These are phyloP conservation scores for Catalaphyllia jardinei DNA, from an alignment of 64 coral and sea anemone species.

Conservation along the genomic window DNA sequence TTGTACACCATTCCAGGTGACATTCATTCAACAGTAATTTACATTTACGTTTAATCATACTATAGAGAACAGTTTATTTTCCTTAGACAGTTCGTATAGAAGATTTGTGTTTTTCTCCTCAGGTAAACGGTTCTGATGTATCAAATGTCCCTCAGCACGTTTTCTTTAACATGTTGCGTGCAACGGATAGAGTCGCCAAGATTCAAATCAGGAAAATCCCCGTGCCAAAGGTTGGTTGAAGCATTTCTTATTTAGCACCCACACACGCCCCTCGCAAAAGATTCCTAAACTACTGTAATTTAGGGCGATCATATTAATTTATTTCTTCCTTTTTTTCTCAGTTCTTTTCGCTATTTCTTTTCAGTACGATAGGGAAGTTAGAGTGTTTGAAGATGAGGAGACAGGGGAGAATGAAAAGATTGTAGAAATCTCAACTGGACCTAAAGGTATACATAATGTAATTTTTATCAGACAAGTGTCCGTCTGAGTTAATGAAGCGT, in stretches of 20 bases:
- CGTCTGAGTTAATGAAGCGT: too few relatives aligned
- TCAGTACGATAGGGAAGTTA: conserved; percentile 50
- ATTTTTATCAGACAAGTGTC: neutral
- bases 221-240: conserved; percentile 19
- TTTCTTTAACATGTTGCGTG: conserved; percentile 48
- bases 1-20: too few relatives aligned
- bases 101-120: neutral
- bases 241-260: neutral
- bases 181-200: conserved; percentile 36
- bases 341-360: neutral
- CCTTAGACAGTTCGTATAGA: neutral
- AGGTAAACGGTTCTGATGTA: conserved; percentile 45
- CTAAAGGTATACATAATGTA: conserved; percentile 43
- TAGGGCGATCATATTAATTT: neutral
- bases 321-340: neutral
- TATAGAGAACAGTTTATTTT: too few relatives aligned
- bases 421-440: conserved; percentile 79
- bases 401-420: conserved; percentile 56
- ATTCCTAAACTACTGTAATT: neutral
- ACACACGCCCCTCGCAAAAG: neutral
- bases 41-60: too few relatives aligned
- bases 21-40: too few relatives aligned
- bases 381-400: conserved; percentile 37
- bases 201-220: conserved; percentile 52
- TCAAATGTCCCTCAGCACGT: conserved; percentile 57